Evolutionary conservation across 1,140 invertebrate species (phyloP), one percentile per base, ranked within the genome.

Genomic region (Dreissena polymorpha): DNA sequence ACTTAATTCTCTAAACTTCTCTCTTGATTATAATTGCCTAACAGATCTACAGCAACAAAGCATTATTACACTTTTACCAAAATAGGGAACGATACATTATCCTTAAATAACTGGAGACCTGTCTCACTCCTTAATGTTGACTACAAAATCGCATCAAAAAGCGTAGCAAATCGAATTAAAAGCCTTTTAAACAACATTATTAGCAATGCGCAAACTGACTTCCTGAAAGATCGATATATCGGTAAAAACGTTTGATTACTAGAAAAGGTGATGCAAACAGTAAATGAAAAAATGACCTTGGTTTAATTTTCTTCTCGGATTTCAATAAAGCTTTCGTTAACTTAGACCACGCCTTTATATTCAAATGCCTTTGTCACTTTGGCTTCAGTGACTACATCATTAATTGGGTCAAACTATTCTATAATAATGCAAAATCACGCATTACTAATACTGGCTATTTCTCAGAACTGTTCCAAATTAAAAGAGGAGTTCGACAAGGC

Each of bases 161-260:
- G 7, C 12, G 63, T 80, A 57, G 29, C 77, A 39, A 71, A 71
- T 53, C 29, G 67, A 21, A 51, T 72, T 7, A 80, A 72, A 64
- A 49, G 14, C 1, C 29, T 60, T 13, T 39, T 80, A 64, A n/a
- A 63, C n/a, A 25, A 18, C 49, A 23, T 80, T 25, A 55, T 80
- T 16, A n/a, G 5, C 64, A 18, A 60, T n/a, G 53, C 63, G 49
- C 67, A 80, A 64, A 72, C 51, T 51, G 55, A 53, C 6, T 71
- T 80, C 27, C 12, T 80, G 25, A 63, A 63, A 51, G 65, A 39
- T 21, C 55, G 77, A 72, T 71, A 63, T 72, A 64, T 80, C 25
- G 77, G 77, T n/a, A 67, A 80, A 64, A 80, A 80, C 49, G 64
- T 50, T 13, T 29, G 68, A 49, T 39, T 39, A 39, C 39, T 39